Evolutionary conservation across 2,113 vertebrate species (phyloP).

Genomic region (Mixornis gularis): DNA sequence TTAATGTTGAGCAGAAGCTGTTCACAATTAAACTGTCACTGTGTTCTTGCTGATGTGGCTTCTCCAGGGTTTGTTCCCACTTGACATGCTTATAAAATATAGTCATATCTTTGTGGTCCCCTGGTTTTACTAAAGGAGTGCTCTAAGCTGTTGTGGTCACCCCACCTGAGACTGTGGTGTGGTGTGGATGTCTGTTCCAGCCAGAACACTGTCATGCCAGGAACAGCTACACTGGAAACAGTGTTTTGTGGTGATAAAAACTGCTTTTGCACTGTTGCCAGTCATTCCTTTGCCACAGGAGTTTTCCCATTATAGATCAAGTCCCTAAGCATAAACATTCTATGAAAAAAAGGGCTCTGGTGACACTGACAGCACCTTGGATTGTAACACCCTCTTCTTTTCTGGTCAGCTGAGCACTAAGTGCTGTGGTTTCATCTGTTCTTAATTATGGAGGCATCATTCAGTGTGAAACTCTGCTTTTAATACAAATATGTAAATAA

Average conservation of each 20-base stretch:
- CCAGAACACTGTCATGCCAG: background rate
- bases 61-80: background rate
- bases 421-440: background rate
- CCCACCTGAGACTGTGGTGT: background rate
- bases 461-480: background rate
- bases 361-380: background rate
- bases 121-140: background rate
- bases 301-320: background rate
- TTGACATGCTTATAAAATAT: background rate
- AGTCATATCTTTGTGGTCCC: background rate
- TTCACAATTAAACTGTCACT: background rate
- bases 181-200: background rate
- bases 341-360: background rate
- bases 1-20: background rate
- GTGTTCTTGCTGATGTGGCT: background rate
- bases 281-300: background rate
- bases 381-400: background rate
- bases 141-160: background rate
- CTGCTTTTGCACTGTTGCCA: background rate
- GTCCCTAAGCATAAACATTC: background rate
- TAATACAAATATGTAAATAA: background rate
- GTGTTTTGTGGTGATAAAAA: background rate
- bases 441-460: background rate
- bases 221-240: background rate
- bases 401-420: background rate